Evolutionary conservation across 2,113 vertebrate genomes (phyloP), one percentile per base, ranked within the genome.

Genomic region (Hiodon alosoides): DNA sequence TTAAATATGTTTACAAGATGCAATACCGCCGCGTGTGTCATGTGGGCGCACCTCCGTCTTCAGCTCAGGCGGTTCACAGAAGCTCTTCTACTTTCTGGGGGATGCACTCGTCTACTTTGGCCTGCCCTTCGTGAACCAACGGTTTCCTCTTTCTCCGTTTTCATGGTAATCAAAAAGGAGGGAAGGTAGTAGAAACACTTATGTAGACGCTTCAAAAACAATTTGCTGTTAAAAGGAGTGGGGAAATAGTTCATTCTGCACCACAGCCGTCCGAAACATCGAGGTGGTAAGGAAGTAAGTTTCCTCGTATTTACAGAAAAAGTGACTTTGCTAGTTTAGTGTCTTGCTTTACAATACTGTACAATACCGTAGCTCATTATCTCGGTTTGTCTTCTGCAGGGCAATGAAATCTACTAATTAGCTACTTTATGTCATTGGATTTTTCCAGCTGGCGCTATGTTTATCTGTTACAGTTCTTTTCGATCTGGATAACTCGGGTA

Each of bases 121-220:
- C 75, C 67, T 76, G 77, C 75, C 75, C 75, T 70, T 52, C 46
- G 64, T 14, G 11, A 77, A 66, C 53, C 59, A 51, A 58, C 67
- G 69, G 53, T 64, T 71, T 72, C 69, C 69, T 69, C 65, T 73
- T 71, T 68, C 60, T 10, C n/a, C 7, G n/a, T 62, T 70, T 72
- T 73, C 76, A 69, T 77, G 76, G 71, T 71, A 47, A 67, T 67
- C 69, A 51, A 71, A 73, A 73, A 65, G 73, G 55, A 67, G 58
- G 65, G 55, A 67, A 58, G 54, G 6, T 54, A 60, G 46, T 14
- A 2, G 9, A 57, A 53, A n/a, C 4, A 16, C 53, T 53, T 52
- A 55, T 55, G 16, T 52, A 59, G 50, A 55, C 59, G 47, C 31
- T 54, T 14, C 7, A 52, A n/a, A 47, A n/a, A 5, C 53, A 5